Evolutionary conservation across 2,888 invertebrate species (phyloP), one percentile per base, ranked within the genome.

Genomic region (Thera britannica): DNA sequence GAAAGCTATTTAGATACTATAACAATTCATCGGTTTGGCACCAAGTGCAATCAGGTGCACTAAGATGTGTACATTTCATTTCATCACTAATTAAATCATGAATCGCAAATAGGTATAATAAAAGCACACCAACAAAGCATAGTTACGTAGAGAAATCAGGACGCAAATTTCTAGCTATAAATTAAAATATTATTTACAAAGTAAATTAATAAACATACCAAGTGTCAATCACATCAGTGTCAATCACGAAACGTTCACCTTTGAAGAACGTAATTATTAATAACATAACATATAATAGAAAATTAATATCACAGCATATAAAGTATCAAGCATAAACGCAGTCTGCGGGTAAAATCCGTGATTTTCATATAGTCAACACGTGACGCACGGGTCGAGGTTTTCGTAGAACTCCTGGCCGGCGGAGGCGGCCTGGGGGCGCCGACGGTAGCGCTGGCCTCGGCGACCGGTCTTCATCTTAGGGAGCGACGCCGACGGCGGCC

Each of bases 251-350:
- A 61, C n/a, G 3, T 44, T 58, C 44, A 36, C 55, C 41, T 77
- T 68, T 67, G 74, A 71, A 79, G 73, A 82, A 81, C 83, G 80
- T 83, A 83, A 83, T 82, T 83, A 81, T 79, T 80, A 80, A 80
- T 85, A 85, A 85, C 87, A 76, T 85, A 70, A 56, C 58, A 48
- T 8, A 62, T 57, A 86, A 85, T 84, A 82, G 81, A 88, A 23
- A 84, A 88, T 80, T 86, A 90, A 88, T 92, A 93, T 93, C 92
- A 93, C 92, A 93, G 92, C 87, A 89, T 86, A 87, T 80, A 88
- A 89, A 87, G 83, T 79, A 80, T 80, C 81, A 85, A 86, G 84
- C 82, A 83, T 75, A 73, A 70, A 76, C 75, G 76, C 76, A 70
- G 71, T 61, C 44, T 62, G 62, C 57, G 67, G 57, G 52, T n/a